Conservation (phyloP, 1,140 invertebrate genomes). For the Zaprionus capensis region DNA sequence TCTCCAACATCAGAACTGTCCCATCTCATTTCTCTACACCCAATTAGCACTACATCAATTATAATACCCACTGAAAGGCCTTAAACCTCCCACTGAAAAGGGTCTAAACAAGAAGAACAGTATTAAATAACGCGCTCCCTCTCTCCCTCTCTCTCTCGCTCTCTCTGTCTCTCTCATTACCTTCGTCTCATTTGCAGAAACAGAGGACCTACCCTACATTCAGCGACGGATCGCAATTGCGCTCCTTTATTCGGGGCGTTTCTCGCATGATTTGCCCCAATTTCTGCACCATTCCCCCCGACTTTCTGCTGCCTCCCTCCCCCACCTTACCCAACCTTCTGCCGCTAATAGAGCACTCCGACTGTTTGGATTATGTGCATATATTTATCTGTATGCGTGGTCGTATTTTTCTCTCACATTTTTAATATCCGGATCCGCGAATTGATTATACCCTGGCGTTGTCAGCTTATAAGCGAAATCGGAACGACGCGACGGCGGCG, state of each 20-base stretch:
- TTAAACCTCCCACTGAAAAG: conserved; percentile 5
- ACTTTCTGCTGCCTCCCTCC: background rate
- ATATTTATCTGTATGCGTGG: conserved; percentile 9
- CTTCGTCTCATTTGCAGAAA: background rate
- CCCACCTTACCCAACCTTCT: background rate
- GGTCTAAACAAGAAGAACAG: background rate
- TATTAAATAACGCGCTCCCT: background rate
- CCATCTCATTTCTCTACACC: background rate
- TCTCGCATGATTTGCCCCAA: background rate
- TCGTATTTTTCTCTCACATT: conserved; percentile 11
- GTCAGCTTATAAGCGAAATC: conserved; percentile 11
- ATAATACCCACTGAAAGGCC: background rate
- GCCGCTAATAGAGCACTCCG: conserved; percentile 1
- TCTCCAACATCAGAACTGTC: background rate
- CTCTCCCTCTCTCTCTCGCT: background rate
- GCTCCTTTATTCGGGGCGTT: background rate
- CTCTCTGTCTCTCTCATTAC: background rate
- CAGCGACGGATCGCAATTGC: background rate
- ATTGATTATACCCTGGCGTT: conserved; percentile 7
- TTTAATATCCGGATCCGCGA: conserved; percentile 8
- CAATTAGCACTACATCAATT: conserved; percentile 4
- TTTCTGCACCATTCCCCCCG: background rate
- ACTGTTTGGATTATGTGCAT: conserved; percentile 11
- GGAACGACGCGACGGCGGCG: background rate
- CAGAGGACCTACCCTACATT: background rate